Conservation (phyloP, 2,797 vertebrate genomes). For the Macrochelys suwanniensis region DNA sequence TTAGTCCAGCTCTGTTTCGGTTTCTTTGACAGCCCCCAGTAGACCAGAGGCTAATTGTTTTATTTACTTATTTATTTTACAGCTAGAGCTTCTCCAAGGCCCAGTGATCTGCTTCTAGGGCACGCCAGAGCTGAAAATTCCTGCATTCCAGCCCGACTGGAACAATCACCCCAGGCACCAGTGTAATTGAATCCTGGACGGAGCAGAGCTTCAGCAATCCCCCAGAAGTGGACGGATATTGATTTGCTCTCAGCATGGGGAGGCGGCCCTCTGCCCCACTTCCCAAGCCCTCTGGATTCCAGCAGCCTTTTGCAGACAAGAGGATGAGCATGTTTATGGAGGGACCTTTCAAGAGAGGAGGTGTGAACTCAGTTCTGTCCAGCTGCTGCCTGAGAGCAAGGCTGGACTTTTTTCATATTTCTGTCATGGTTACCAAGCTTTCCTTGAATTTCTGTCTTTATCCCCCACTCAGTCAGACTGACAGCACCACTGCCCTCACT, state of each 20-base stretch:
- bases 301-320: not conserved
- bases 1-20: not conserved
- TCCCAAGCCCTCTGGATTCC: not conserved
- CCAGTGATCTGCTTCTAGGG: slow-evolving; percentile 7
- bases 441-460: not conserved
- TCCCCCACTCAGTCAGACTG: not conserved
- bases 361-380: not conserved
- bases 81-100: not conserved
- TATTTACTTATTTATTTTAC: slow-evolving; percentile 45
- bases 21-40: not conserved
- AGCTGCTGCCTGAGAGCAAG: not conserved
- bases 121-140: slow-evolving; percentile 43
- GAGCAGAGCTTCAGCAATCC: not conserved
- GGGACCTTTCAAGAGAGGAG: not conserved
- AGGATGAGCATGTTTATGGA: not conserved
- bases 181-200: slow-evolving; percentile 62
- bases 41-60: slow-evolving; percentile 37
- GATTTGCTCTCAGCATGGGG: not conserved
- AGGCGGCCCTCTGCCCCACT: not conserved
- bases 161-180: not conserved
- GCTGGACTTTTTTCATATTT: fast-evolving
- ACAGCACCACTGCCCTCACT: not conserved
- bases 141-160: slow-evolving; percentile 65
- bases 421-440: not conserved
- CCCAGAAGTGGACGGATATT: slow-evolving; percentile 31